These are phyloP conservation scores for Tetramorium bicarinatum DNA, from an alignment of 2,888 invertebrate species.

Conservation along the genomic window DNA sequence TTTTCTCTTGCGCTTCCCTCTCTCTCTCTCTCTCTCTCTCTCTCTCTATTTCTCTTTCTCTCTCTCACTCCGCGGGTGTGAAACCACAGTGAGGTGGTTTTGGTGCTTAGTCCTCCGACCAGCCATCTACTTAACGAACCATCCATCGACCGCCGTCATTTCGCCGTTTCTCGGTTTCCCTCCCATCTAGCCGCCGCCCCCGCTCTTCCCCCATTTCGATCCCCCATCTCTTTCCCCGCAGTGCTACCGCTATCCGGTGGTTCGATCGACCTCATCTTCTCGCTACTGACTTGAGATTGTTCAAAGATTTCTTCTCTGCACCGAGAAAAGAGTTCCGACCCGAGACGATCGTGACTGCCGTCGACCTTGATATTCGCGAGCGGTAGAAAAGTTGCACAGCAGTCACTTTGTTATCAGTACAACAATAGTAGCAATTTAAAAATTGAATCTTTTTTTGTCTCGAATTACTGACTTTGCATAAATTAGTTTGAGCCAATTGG, in stretches of 20 bases:
- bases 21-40: conserved; percentile 31
- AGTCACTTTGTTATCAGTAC: background rate
- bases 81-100: conserved; percentile 86
- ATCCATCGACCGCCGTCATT: conserved; percentile 83
- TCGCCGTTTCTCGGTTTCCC: conserved; percentile 82
- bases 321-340: conserved; percentile 14
- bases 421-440: background rate
- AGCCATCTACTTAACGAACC: conserved; percentile 84
- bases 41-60: conserved; percentile 46
- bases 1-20: conserved; percentile 26
- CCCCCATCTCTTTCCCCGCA: conserved; percentile 1
- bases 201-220: conserved; percentile 3
- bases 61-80: conserved; percentile 84
- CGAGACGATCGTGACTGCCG: conserved; percentile 30
- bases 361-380: conserved; percentile 19
- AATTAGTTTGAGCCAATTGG: background rate
- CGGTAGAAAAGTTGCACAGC: background rate
- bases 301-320: conserved; percentile 20
- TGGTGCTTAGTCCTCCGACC: conserved; percentile 84
- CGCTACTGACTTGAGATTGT: conserved; percentile 48
- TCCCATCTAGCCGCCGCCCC: conserved; percentile 70
- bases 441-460: background rate
- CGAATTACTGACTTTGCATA: background rate
- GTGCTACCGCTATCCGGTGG: conserved; percentile 61
- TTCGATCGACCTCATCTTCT: conserved; percentile 67